These are phyloP conservation scores for Drosophila formosana DNA, from an alignment of 2,888 invertebrate genomes.

Conservation along the genomic window DNA sequence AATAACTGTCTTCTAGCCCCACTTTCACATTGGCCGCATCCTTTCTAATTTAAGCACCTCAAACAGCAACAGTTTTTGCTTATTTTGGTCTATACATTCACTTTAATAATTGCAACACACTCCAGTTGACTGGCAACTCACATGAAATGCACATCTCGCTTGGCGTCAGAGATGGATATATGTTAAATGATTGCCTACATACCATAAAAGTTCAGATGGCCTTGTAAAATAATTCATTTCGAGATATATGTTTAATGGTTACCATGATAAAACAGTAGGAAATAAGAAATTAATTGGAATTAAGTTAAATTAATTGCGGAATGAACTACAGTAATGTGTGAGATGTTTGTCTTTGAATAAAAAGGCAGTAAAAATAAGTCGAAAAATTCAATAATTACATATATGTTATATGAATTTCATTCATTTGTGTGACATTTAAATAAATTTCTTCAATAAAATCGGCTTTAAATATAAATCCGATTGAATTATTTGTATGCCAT, in stretches of 20 bases:
- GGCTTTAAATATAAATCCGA: neutral
- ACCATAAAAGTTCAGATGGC: no score
- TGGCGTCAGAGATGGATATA: neutral
- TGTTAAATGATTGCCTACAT: neutral
- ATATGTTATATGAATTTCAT: neutral
- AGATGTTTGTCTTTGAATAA: no score
- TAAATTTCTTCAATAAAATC: no score
- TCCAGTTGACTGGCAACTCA: conserved; percentile 21
- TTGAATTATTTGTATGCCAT: neutral
- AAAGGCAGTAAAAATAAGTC: no score
- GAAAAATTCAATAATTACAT: no score
- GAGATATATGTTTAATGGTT: neutral
- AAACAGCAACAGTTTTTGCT: conserved; percentile 34
- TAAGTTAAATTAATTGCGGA: no score
- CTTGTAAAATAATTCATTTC: no score
- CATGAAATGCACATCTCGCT: conserved; percentile 15
- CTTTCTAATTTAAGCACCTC: conserved; percentile 75
- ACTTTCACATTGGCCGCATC: conserved; percentile 57
- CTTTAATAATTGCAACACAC: conserved; percentile 52
- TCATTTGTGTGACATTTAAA: neutral
- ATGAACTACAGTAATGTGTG: no score
- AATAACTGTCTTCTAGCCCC: conserved; percentile 38
- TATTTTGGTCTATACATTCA: conserved; percentile 61
- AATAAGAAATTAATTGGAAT: no score
- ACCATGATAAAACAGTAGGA: no score